A percentile compares a stretch with the other conserved stretches of the same genome.
Conservation (phyloP, 2,113 vertebrate species). For the Spea bombifrons region DNA sequence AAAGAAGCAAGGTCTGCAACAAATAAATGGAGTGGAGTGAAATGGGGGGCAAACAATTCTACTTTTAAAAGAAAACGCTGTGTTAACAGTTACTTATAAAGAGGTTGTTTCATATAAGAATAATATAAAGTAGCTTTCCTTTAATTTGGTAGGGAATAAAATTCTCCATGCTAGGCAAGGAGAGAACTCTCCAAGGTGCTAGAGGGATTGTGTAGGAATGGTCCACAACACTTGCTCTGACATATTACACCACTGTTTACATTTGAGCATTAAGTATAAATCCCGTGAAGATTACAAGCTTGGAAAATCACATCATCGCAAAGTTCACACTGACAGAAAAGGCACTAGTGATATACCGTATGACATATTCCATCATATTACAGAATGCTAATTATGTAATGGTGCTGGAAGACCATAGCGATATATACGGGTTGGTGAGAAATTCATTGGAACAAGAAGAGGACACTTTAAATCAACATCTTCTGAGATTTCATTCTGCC, state of each 20-base stretch:
- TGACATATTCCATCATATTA: background rate
- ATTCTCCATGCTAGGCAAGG: background rate
- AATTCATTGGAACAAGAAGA: background rate
- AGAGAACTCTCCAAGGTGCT: constrained; percentile 33
- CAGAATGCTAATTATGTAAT: background rate
- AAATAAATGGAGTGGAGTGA: too few relatives aligned
- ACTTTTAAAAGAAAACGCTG: too few relatives aligned
- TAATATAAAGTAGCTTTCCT: too few relatives aligned
- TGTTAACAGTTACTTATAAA: too few relatives aligned
- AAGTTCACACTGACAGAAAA: background rate
- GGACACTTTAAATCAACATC: background rate
- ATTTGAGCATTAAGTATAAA: constrained; percentile 8
- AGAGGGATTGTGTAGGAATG: background rate
- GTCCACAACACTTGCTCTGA: constrained; percentile 14
- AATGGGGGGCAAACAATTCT: too few relatives aligned
- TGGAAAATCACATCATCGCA: background rate
- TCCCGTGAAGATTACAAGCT: background rate
- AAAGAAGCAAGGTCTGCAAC: too few relatives aligned
- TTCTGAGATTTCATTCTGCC: background rate
- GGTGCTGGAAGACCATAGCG: background rate
- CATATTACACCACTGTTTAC: constrained; percentile 15
- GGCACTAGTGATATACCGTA: background rate
- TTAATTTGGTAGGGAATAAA: background rate
- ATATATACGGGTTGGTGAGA: background rate
- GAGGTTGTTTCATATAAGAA: too few relatives aligned